Conservation (phyloP, 2,113 vertebrate genomes). For the Sciurus niger region DNA sequence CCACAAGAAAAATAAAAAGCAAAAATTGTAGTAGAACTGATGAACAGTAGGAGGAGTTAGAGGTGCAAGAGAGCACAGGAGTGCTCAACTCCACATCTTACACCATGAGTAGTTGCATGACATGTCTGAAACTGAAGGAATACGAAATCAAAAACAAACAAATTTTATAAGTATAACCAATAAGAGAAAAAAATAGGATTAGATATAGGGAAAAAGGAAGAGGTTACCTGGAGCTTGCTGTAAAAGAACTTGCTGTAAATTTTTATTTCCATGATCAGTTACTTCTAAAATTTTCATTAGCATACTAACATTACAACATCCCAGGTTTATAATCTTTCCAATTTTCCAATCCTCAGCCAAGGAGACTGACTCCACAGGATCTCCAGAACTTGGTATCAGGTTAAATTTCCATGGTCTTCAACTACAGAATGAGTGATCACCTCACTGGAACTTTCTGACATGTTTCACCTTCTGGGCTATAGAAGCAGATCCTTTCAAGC, state of each 20-base stretch:
- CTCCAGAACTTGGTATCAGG: neutral
- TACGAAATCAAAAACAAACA: constrained; percentile 3
- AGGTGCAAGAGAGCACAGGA: fast-evolving
- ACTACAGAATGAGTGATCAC: neutral
- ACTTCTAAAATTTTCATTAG: constrained; percentile 35
- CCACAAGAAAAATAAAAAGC: no score
- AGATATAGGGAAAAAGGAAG: neutral
- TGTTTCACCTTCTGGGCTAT: neutral
- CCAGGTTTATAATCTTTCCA: neutral
- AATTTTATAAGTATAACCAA: neutral
- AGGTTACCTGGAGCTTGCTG: neutral
- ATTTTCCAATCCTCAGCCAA: constrained; percentile 28
- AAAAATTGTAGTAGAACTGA: neutral
- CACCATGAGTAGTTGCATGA: neutral
- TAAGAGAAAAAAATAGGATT: neutral
- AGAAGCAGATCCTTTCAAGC: neutral
- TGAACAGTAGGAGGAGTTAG: neutral
- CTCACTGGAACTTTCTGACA: neutral
- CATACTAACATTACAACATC: neutral
- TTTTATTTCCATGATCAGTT: neutral
- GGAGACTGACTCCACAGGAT: neutral
- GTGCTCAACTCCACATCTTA: neutral
- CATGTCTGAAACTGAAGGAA: neutral
- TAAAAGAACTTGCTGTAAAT: neutral
- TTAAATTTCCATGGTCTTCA: constrained; percentile 8